phyloP scores from a whole-genome alignment of 2,888 invertebrate species.

The Troides helena region DNA sequence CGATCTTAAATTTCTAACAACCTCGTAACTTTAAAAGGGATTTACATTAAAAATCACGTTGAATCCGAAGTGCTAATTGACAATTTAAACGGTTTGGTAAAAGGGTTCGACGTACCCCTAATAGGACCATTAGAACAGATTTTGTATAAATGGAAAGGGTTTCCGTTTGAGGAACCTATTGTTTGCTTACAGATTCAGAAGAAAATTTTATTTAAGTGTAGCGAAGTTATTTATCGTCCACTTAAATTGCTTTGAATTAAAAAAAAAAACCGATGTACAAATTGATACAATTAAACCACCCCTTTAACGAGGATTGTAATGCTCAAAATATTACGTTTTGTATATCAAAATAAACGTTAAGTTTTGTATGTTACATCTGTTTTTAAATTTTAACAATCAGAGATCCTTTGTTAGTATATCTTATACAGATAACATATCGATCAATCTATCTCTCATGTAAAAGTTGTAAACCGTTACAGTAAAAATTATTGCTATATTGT shows the following conservation, averaged over 20 bases:
- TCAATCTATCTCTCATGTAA: too few species aligned
- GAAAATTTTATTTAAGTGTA: constrained; percentile 25
- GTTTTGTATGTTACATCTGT: constrained; percentile 5
- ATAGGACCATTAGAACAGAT: constrained; percentile 35
- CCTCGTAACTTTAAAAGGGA: constrained; percentile 20
- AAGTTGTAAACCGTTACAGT: too few species aligned
- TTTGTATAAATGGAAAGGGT: constrained; percentile 52
- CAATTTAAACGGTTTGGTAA: constrained; percentile 30
- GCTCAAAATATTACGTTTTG: constrained; percentile 12
- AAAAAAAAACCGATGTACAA: constrained; percentile 10
- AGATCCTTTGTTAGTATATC: too few species aligned
- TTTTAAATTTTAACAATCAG: too few species aligned
- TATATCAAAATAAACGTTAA: background rate
- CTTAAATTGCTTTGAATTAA: constrained; percentile 14
- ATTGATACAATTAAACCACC: constrained; percentile 13
- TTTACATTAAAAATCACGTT: constrained; percentile 28
- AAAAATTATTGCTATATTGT: too few species aligned
- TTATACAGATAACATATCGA: too few species aligned
- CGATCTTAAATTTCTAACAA: constrained; percentile 12
- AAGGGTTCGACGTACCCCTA: constrained; percentile 27
- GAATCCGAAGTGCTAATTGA: constrained; percentile 30
- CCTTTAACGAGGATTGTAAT: constrained; percentile 2
- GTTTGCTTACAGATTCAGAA: constrained; percentile 41
- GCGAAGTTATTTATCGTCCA: constrained; percentile 5
- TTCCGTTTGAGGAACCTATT: constrained; percentile 48